Conservation (phyloP, 2,888 invertebrate genomes). For the Agrochola litura region DNA sequence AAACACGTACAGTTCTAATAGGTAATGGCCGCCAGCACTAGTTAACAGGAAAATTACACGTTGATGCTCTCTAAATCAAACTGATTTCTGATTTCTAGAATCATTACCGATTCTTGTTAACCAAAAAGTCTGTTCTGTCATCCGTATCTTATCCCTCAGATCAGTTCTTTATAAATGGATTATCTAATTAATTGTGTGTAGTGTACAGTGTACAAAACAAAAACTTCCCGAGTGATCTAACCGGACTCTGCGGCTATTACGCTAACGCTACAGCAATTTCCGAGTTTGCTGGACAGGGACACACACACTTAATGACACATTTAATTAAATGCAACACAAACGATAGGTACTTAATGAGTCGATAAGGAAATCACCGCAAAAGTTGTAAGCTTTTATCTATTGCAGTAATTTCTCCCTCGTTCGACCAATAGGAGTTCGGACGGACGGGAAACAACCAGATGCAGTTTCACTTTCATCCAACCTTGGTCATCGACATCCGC, state of each 20-base stretch:
- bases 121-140: slow-evolving; percentile 5
- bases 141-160: not conserved
- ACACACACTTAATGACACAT: slow-evolving; percentile 30
- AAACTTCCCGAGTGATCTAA: slow-evolving; percentile 25
- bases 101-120: slow-evolving; percentile 6
- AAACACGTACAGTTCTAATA: slow-evolving; percentile 10
- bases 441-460: slow-evolving; percentile 76
- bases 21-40: slow-evolving; percentile 3
- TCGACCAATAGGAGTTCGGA: slow-evolving; percentile 68
- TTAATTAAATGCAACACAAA: slow-evolving; percentile 46
- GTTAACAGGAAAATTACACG: slow-evolving; percentile 16
- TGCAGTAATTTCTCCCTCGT: slow-evolving; percentile 76
- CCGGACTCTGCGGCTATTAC: slow-evolving; percentile 4
- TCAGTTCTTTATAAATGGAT: slow-evolving; percentile 18
- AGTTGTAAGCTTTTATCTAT: slow-evolving; percentile 65
- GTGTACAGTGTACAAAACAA: slow-evolving; percentile 19
- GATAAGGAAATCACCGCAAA: slow-evolving; percentile 57
- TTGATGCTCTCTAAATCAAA: slow-evolving; percentile 7
- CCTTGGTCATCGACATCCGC: slow-evolving; percentile 80
- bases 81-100: slow-evolving; percentile 4
- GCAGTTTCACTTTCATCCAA: slow-evolving; percentile 85
- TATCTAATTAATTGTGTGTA: not conserved
- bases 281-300: slow-evolving; percentile 26
- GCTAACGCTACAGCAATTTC: slow-evolving; percentile 37
- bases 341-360: slow-evolving; percentile 30